These are phyloP conservation scores for Dryomyza anilis DNA, from an alignment of 2,888 invertebrate genomes.

Conservation along the genomic window DNA sequence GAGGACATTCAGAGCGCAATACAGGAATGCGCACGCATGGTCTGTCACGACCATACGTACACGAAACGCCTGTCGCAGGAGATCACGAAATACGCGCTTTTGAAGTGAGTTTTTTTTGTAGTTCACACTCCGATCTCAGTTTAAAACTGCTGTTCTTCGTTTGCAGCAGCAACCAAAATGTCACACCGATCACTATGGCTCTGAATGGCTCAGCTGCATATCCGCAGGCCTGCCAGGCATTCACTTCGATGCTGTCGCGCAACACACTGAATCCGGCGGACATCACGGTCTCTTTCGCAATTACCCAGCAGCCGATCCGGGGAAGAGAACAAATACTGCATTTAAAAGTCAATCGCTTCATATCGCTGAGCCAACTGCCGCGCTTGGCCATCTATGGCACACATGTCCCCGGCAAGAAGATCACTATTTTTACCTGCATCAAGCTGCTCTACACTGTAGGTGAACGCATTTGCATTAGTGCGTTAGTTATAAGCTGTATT, in stretches of 20 bases:
- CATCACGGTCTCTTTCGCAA: slow-evolving; percentile 91
- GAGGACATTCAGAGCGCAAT: slow-evolving; percentile 92
- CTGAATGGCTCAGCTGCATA: slow-evolving; percentile 89
- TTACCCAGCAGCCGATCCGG: slow-evolving; percentile 84
- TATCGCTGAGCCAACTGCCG: no score
- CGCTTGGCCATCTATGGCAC: no score
- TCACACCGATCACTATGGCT: slow-evolving; percentile 96
- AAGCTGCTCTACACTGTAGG: no score
- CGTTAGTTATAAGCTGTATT: no score
- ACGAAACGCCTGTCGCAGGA: slow-evolving; percentile 94
- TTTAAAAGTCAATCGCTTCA: no score
- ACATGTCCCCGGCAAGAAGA: no score
- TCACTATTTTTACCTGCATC: no score
- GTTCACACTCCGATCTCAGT: no score
- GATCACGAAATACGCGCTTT: slow-evolving; percentile 92
- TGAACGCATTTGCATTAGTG: no score
- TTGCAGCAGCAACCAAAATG: slow-evolving; percentile 82
- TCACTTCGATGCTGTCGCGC: slow-evolving; percentile 94
- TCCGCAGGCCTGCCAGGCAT: slow-evolving; percentile 89
- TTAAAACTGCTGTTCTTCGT: slow-evolving; percentile 27
- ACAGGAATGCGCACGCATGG: slow-evolving; percentile 98
- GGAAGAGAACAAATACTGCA: no score
- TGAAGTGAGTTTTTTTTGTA: slow-evolving; percentile 71
- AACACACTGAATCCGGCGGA: slow-evolving; percentile 97
- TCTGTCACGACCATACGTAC: slow-evolving; percentile 97